Base-by-base conservation (phyloP, 2,797 vertebrate genomes). In the Hafferia zeledoni region DNA sequence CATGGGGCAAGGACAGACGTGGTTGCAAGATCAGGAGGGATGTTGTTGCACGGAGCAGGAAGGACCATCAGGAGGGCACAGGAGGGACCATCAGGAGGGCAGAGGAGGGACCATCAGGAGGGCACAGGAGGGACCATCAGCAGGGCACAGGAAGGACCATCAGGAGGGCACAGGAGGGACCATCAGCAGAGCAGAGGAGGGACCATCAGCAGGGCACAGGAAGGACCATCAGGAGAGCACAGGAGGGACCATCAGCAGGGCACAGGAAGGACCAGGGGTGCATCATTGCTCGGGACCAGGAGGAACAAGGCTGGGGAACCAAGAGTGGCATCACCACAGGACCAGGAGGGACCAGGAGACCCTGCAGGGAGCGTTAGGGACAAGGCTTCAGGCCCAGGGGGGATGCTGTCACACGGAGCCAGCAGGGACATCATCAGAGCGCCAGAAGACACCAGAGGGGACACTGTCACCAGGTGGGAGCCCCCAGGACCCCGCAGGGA, bases 361-460 rank as follows among this genome's bases (percentile, higher is more conserved):
- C 44, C 9, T 17, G 18, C 30, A 41, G 37, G 22, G 14, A 41
- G 37, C 46, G 3, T 13, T 0, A 6, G 20, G 60, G 60, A 24
- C 27, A 17, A 31, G 5, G 14, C 10, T 22, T 6, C 24, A 7
- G 75, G 41, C 39, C 13, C 20, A 8, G 52, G 19, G 57, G 69
- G 12, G 13, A 7, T 13, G 30, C 35, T 46, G 27, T 11, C n/a
- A 0, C 37, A 4, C 0, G 17, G 49, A 8, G 3, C 14, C 46
- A 2, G 33, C 59, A 50, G 25, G 22, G 17, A 11, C 59, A 7
- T 1, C 25, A 2, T 0, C 50, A 9, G 49, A 39, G 47, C 35
- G 14, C 4, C 20, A 4, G 47, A 14, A 64, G 50, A 35, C 63
- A 37, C 17, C 70, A 3, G 74, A 35, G 41, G 33, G 11, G 70